Percentiles rank a stretch among this genome's conserved stretches.
Conservation (phyloP, 2,888 invertebrate genomes). For the Plusia festucae region DNA sequence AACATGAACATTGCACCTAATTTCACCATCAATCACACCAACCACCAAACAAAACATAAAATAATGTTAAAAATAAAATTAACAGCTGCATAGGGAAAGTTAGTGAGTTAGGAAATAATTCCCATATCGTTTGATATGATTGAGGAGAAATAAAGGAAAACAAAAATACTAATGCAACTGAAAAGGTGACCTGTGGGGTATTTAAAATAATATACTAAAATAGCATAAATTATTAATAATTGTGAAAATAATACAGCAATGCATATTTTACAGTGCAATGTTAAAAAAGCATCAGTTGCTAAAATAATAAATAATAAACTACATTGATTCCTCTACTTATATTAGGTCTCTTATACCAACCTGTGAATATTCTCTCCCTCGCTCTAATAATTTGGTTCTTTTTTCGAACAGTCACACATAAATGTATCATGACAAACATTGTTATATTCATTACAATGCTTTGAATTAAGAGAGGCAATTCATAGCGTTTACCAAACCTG, state of each 20-base stretch:
- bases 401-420: slow-evolving; percentile 96
- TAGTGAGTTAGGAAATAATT: slow-evolving; percentile 45
- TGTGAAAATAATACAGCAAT: slow-evolving; percentile 20
- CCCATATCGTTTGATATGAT: slow-evolving; percentile 29
- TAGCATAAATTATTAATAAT: slow-evolving; percentile 30
- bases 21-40: slow-evolving; percentile 84
- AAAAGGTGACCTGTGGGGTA: slow-evolving; percentile 27
- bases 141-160: slow-evolving; percentile 34
- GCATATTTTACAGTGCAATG: slow-evolving; percentile 42
- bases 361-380: slow-evolving; percentile 95
- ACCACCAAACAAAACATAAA: slow-evolving; percentile 87
- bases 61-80: slow-evolving; percentile 78
- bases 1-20: slow-evolving; percentile 89
- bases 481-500: slow-evolving; percentile 99
- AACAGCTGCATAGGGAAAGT: slow-evolving; percentile 59
- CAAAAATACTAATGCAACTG: slow-evolving; percentile 41
- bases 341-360: slow-evolving; percentile 84
- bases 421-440: slow-evolving; percentile 98
- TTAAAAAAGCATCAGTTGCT: slow-evolving; percentile 15
- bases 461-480: slow-evolving; percentile 97
- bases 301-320: slow-evolving; percentile 28
- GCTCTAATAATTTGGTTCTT: slow-evolving; percentile 93
- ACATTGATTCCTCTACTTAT: slow-evolving; percentile 26
- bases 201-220: slow-evolving; percentile 37
- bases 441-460: slow-evolving; percentile 99